A percentile compares a stretch with the other conserved stretches of the same genome.
These are phyloP conservation scores for Carassius gibelio DNA, from an alignment of 2,113 vertebrate genomes.

Conservation along the genomic window DNA sequence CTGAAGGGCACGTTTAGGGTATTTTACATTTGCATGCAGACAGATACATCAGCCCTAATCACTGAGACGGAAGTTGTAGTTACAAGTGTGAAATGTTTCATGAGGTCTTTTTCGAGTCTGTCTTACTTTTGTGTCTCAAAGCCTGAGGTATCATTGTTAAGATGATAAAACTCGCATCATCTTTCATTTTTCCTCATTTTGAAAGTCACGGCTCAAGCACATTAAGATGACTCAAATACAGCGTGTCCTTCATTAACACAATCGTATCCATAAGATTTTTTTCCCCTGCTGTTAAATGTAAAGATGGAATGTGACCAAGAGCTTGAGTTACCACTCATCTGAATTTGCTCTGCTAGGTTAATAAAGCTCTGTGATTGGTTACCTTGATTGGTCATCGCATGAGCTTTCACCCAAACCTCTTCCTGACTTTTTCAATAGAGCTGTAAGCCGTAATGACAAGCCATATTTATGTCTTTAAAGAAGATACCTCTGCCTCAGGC, in stretches of 20 bases:
- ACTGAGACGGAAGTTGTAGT: slow-evolving; percentile 66
- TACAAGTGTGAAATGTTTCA: slow-evolving; percentile 64
- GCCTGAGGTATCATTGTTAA: slow-evolving; percentile 12
- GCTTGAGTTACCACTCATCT: slow-evolving; percentile 3
- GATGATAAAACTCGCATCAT: neutral
- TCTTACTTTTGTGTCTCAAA: slow-evolving; percentile 24
- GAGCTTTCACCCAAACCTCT: neutral
- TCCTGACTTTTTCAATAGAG: slow-evolving; percentile 18
- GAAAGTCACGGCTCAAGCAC: neutral
- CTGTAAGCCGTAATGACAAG: slow-evolving; percentile 31
- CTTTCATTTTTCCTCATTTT: neutral
- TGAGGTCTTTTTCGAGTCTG: slow-evolving; percentile 52
- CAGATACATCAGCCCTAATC: slow-evolving; percentile 72
- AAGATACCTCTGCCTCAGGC: slow-evolving; percentile 63
- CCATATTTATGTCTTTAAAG: slow-evolving; percentile 38
- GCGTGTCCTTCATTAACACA: neutral
- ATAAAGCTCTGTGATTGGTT: slow-evolving; percentile 13
- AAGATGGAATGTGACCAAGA: neutral
- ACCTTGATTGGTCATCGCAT: slow-evolving; percentile 1
- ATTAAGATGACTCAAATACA: neutral
- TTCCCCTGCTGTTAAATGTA: slow-evolving; percentile 17
- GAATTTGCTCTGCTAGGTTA: slow-evolving; percentile 36
- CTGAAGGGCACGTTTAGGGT: slow-evolving; percentile 74
- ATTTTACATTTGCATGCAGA: slow-evolving; percentile 70
- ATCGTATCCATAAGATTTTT: neutral